Evolutionary conservation across 1,140 invertebrate species (phyloP).

Genomic region (Drosophila oshimai): DNA sequence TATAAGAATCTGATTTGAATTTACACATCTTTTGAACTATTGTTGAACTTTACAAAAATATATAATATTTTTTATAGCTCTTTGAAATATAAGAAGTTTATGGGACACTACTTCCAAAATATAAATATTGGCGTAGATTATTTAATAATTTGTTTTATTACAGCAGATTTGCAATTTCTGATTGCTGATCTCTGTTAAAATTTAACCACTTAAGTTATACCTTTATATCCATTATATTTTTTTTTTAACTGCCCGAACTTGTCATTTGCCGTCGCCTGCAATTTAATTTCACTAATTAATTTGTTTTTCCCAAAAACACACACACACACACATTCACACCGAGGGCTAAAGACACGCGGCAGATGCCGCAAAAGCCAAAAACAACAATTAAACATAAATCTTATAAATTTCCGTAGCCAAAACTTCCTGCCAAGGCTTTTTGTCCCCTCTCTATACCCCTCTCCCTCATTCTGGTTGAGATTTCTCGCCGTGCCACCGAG

Average conservation of each 20-base stretch:
- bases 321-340: constrained; percentile 11
- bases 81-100: not conserved
- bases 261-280: constrained; percentile 66
- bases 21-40: too few relatives aligned
- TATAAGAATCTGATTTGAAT: too few relatives aligned
- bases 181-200: not conserved
- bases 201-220: not conserved
- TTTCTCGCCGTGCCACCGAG: constrained; percentile 72
- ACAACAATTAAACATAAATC: constrained; percentile 81
- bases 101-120: too few relatives aligned
- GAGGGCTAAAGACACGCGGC: constrained; percentile 49
- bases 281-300: constrained; percentile 80
- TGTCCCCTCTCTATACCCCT: constrained; percentile 12
- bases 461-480: constrained; percentile 36
- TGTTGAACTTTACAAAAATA: too few relatives aligned
- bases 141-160: too few relatives aligned
- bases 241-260: constrained; percentile 41
- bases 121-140: not conserved
- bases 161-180: not conserved
- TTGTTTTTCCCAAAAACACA: constrained; percentile 52
- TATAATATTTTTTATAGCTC: too few relatives aligned
- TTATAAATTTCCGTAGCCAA: constrained; percentile 80
- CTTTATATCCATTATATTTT: not conserved
- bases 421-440: constrained; percentile 73
- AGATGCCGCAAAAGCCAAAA: constrained; percentile 78